phyloP scores from a whole-genome alignment of 2,113 vertebrate genomes.

The Condylura cristata region DNA sequence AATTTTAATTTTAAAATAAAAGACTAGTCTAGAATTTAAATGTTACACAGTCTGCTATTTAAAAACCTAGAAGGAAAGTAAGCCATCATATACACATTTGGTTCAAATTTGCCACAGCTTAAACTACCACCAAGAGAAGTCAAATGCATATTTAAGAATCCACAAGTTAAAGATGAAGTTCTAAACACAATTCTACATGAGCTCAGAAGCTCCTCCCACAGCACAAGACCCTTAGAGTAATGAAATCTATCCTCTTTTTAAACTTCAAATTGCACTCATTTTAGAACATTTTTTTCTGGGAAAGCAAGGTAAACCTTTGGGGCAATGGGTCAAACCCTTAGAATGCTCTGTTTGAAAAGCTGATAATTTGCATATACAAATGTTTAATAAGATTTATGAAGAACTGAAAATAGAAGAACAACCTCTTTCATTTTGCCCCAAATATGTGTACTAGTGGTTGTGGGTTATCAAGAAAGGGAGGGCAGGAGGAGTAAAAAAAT shows the following conservation, averaged over 20 bases:
- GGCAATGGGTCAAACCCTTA: background rate
- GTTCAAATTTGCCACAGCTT: conserved; percentile 71
- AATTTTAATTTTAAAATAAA: conserved; percentile 58
- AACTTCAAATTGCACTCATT: conserved; percentile 15
- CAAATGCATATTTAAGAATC: conserved; percentile 14
- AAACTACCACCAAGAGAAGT: conserved; percentile 49
- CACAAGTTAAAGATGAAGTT: conserved; percentile 21
- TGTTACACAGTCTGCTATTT: conserved; percentile 23
- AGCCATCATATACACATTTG: conserved; percentile 56
- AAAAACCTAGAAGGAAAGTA: background rate
- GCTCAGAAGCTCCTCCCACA: background rate
- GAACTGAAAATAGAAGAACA: background rate
- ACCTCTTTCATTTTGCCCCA: conserved; percentile 7
- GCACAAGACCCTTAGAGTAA: background rate
- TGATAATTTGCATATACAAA: background rate
- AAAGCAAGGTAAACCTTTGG: conserved; percentile 40
- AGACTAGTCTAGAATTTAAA: conserved; percentile 32
- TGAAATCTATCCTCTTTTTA: conserved; percentile 60
- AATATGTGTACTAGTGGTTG: background rate
- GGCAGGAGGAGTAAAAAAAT: conserved; percentile 22
- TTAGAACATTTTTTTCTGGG: conserved; percentile 4
- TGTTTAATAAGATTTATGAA: conserved; percentile 30
- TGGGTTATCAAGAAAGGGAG: background rate
- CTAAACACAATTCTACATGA: conserved; percentile 8
- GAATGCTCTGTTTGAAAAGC: background rate